These are phyloP conservation scores for Beaufortia kweichowensis DNA, from an alignment of 2,113 vertebrate genomes.

Conservation along the genomic window DNA sequence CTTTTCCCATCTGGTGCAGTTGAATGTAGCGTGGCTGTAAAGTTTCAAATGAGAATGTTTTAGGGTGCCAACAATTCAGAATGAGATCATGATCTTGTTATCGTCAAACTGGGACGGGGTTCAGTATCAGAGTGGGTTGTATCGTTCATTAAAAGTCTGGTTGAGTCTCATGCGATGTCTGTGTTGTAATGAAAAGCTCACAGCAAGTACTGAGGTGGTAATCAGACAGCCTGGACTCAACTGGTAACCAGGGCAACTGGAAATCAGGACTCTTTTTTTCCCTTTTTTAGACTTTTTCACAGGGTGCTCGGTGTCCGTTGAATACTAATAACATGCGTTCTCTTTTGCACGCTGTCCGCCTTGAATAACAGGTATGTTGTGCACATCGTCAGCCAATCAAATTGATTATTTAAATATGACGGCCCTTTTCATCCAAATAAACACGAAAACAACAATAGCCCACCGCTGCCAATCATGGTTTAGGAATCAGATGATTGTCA, in stretches of 20 bases:
- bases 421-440: constrained; percentile 4
- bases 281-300: constrained; percentile 38
- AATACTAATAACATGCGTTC: constrained; percentile 46
- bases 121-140: background rate
- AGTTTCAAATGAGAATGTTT: constrained; percentile 11
- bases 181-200: constrained; percentile 51
- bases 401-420: constrained; percentile 31
- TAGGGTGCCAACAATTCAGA: constrained; percentile 18
- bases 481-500: constrained; percentile 35
- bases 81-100: background rate
- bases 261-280: constrained; percentile 48
- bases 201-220: constrained; percentile 48
- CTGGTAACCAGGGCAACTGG: constrained; percentile 60
- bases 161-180: constrained; percentile 42
- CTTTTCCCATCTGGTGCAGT: constrained; percentile 30
- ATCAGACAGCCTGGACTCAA: constrained; percentile 51
- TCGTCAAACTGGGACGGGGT: background rate
- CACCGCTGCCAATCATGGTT: constrained; percentile 36
- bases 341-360: constrained; percentile 7
- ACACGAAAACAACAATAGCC: constrained; percentile 22
- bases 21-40: constrained; percentile 19
- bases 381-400: constrained; percentile 19
- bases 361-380: no score
- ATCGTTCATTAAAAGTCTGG: constrained; percentile 57
- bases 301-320: constrained; percentile 28